Percentiles rank a stretch among this genome's conserved stretches.
These are phyloP conservation scores for Danio aesculapii DNA, from an alignment of 2,797 vertebrate species.

Conservation along the genomic window DNA sequence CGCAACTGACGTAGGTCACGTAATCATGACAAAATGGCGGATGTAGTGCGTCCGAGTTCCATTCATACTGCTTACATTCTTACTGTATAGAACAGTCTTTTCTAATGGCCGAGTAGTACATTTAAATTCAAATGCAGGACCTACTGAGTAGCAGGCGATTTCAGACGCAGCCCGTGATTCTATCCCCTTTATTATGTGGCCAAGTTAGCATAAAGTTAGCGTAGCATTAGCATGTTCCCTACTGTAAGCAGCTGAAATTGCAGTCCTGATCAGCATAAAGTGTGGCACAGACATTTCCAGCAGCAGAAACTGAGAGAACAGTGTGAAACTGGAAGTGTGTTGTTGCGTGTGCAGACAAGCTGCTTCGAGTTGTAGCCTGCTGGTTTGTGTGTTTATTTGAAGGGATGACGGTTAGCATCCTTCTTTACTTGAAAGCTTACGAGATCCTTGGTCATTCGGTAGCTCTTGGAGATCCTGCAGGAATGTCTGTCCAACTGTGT, in stretches of 20 bases:
- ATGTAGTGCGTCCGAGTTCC: too few species aligned
- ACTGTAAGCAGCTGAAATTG: not conserved
- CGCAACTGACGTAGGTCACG: too few species aligned
- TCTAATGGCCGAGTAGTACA: too few species aligned
- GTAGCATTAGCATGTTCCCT: slow-evolving; percentile 11
- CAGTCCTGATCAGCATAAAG: not conserved
- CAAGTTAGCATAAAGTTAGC: slow-evolving; percentile 38
- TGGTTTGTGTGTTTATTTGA: not conserved
- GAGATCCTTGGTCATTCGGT: slow-evolving; percentile 27
- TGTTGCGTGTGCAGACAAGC: not conserved
- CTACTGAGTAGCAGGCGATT: too few species aligned
- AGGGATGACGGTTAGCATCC: not conserved
- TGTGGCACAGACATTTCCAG: not conserved
- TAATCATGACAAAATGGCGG: too few species aligned
- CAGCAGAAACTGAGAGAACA: not conserved
- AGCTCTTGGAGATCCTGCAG: slow-evolving; percentile 30
- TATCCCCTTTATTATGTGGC: not conserved
- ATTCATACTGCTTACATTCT: too few species aligned
- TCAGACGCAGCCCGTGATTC: too few species aligned
- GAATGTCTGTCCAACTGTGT: slow-evolving; percentile 44
- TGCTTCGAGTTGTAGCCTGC: not conserved
- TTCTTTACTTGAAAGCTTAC: slow-evolving; percentile 2
- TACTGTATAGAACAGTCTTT: too few species aligned
- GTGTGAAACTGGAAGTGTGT: not conserved
- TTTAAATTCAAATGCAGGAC: too few species aligned